Evolutionary conservation across 2,888 invertebrate genomes (phyloP).

Genomic region (Neoitamus cyanurus): DNA sequence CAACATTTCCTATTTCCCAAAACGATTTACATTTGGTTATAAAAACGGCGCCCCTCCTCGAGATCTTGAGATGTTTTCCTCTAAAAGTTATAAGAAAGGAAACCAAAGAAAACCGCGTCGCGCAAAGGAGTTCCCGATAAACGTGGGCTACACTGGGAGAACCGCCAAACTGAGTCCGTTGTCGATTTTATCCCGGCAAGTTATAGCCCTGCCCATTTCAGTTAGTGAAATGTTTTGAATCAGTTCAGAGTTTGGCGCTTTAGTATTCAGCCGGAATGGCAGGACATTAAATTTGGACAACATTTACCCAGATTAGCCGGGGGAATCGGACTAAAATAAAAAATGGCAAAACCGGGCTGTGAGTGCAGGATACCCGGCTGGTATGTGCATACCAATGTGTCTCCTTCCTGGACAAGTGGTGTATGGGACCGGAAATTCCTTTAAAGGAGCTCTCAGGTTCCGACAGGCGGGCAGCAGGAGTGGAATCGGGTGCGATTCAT

Average conservation of each 20-base stretch:
- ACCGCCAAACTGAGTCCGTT: neutral
- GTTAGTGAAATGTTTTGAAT: conserved; percentile 18
- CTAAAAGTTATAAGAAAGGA: neutral
- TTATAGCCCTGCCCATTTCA: conserved; percentile 6
- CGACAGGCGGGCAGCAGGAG: neutral
- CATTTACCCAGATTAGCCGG: conserved; percentile 25
- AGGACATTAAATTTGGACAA: conserved; percentile 21
- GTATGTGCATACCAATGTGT: conserved; percentile 17
- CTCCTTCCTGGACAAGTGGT: neutral
- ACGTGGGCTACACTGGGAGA: neutral
- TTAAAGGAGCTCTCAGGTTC: neutral
- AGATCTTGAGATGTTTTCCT: neutral
- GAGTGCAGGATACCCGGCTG: neutral
- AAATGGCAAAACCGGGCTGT: neutral
- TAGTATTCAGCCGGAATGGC: neutral
- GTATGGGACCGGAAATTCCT: neutral
- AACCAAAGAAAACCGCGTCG: neutral
- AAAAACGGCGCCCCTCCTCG: neutral
- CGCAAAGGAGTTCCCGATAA: neutral
- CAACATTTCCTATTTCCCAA: neutral
- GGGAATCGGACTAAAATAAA: conserved; percentile 15
- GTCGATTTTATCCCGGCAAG: conserved; percentile 6
- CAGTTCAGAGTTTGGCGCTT: neutral
- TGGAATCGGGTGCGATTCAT: neutral
- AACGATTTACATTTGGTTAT: neutral